A percentile compares a stretch with the other conserved stretches of the same genome.
Conservation (phyloP, 2,113 vertebrate species). For the Actinemys pallida region DNA sequence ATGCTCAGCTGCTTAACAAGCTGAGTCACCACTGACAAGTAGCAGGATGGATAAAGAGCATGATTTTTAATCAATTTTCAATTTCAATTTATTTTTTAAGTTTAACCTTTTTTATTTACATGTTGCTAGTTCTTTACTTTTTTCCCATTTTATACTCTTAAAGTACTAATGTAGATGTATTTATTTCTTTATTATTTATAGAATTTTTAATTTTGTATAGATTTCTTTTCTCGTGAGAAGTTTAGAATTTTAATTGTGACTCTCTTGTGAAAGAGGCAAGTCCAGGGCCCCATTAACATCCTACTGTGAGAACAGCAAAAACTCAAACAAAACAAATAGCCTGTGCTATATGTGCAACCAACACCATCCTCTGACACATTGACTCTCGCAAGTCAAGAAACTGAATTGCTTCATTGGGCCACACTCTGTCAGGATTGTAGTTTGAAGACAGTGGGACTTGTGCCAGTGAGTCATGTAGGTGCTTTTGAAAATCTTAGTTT, state of each 20-base stretch:
- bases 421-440: not conserved
- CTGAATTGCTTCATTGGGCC: not conserved
- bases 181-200: not conserved
- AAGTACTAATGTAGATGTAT: not conserved
- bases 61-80: not conserved
- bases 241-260: not conserved
- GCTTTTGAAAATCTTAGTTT: not conserved
- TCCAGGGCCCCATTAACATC: not conserved
- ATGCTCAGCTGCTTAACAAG: not conserved
- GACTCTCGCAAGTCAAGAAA: not conserved
- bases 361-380: too few species aligned
- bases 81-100: not conserved
- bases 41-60: not conserved
- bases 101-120: not conserved
- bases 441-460: not conserved
- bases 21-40: not conserved
- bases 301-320: not conserved
- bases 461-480: not conserved
- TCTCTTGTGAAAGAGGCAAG: not conserved
- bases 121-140: not conserved
- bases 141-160: not conserved
- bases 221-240: not conserved
- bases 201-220: not conserved
- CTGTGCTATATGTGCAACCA: not conserved
- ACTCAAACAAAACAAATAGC: accelerated